Evolutionary conservation across 1,140 invertebrate genomes (phyloP), one percentile per base, ranked within the genome.

Genomic region (Gonioctena quinquepunctata): DNA sequence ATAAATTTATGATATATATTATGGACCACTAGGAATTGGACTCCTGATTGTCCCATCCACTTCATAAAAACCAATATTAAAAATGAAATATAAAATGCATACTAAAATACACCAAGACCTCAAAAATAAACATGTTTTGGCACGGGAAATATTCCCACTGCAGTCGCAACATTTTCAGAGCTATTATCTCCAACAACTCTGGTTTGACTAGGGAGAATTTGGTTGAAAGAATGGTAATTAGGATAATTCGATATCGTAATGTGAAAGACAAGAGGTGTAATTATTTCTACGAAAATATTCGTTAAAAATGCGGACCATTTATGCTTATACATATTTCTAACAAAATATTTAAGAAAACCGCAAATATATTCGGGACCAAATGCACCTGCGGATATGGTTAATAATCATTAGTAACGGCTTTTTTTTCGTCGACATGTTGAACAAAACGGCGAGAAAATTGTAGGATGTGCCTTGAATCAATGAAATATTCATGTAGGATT

Each of bases 341-440:
- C 42, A 49, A 59, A 63, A 63, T 63, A 63, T 28, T 63, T 56
- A 54, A 65, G 70, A 66, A 71, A 71, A 72, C 71, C 71, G 61
- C 71, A 72, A 72, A 42, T 54, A 69, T 66, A 62, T 59, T 63
- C 22, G 23, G 49, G 56, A 42, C 49, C 21, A 56, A 52, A 50
- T 63, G 59, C 70, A 72, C 71, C 71, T 72, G 71, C 71, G 56
- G 71, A 72, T 64, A 69, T 72, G 66, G 71, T 72, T 72, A 69
- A 66, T 64, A 69, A 69, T 69, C 27, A 69, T 70, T 63, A 63
- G 61, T 63, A 63, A 63, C 61, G 61, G 61, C 19, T n/a, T 63
- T 63, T 63, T 63, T 63, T 25, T 18, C 23, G 21, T 13, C 23
- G 56, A 59, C 23, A 59, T 16, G 21, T 52, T 18, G 21, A 52